Conservation (phyloP, 2,113 vertebrate genomes). For the Gobio gobio region DNA sequence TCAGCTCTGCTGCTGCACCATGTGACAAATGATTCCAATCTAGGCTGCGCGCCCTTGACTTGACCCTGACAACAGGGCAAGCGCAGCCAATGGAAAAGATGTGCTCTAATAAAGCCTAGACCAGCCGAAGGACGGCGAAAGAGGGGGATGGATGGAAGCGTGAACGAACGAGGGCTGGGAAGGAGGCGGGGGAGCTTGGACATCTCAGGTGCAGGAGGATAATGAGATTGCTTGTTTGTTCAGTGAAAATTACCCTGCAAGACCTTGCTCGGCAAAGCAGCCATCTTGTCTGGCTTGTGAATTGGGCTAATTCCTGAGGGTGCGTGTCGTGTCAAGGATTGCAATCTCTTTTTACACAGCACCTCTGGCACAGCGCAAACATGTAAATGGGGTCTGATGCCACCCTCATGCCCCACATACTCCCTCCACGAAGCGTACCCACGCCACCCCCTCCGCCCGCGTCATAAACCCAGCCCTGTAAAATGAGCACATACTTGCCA, state of each 20-base stretch:
- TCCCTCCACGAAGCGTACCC: constrained; percentile 71
- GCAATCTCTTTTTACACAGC: constrained; percentile 79
- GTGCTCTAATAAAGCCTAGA: constrained; percentile 96
- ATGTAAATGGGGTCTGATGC: constrained; percentile 75
- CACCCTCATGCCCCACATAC: constrained; percentile 63
- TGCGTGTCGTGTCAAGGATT: constrained; percentile 72
- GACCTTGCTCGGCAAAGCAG: constrained; percentile 77
- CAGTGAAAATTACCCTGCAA: constrained; percentile 80
- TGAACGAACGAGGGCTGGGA: constrained; percentile 66
- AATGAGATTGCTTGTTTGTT: constrained; percentile 91
- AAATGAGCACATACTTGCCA: constrained; percentile 89
- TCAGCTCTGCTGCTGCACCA: constrained; percentile 91
- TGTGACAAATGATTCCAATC: constrained; percentile 99
- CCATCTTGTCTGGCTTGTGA: constrained; percentile 70
- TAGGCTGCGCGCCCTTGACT: constrained; percentile 98
- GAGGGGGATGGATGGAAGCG: constrained; percentile 52
- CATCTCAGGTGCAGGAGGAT: constrained; percentile 99
- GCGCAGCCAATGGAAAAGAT: constrained; percentile 99
- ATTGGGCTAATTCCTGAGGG: constrained; percentile 74
- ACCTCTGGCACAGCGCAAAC: constrained; percentile 79
- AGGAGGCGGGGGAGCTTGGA: constrained; percentile 73
- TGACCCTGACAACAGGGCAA: constrained; percentile 99
- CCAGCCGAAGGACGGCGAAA: constrained; percentile 83
- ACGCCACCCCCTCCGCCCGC: constrained; percentile 70
- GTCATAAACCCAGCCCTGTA: constrained; percentile 74